Evolutionary conservation across 2,888 invertebrate genomes (phyloP).

Genomic region (Epicampocera succincta): DNA sequence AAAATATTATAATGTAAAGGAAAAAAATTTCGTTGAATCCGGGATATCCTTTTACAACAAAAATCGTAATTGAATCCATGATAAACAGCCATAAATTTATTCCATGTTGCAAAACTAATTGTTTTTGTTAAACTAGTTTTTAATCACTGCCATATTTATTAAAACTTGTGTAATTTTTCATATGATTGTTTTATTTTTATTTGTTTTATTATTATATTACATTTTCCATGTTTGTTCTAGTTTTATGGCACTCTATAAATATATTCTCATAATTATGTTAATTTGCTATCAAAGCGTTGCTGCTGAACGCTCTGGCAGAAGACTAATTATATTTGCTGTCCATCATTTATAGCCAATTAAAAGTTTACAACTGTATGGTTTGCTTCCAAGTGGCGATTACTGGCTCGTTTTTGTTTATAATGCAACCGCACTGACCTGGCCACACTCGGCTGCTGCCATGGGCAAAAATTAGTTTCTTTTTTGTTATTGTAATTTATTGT

Average conservation of each 20-base stretch:
- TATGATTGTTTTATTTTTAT: background rate
- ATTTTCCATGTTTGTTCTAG: background rate
- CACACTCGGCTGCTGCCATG: too few relatives aligned
- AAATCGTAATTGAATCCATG: too few relatives aligned
- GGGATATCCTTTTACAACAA: too few relatives aligned
- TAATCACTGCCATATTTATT: too few relatives aligned
- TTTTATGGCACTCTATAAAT: background rate
- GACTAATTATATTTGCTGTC: slow-evolving; percentile 61
- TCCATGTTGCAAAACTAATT: too few relatives aligned
- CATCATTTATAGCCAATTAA: slow-evolving; percentile 63
- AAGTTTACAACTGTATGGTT: slow-evolving; percentile 45
- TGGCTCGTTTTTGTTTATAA: background rate
- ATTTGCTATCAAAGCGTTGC: slow-evolving; percentile 52
- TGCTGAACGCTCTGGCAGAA: slow-evolving; percentile 38
- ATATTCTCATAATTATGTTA: slow-evolving; percentile 1
- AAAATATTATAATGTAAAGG: too few relatives aligned
- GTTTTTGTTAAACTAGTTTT: too few relatives aligned
- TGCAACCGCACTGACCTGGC: background rate
- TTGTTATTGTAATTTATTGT: too few relatives aligned
- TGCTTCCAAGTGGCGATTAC: background rate
- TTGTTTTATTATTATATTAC: background rate
- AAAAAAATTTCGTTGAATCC: too few relatives aligned
- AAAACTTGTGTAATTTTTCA: too few relatives aligned
- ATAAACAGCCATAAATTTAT: too few relatives aligned
- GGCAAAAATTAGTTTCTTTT: too few relatives aligned